Percentiles rank a stretch among this genome's conserved stretches.
phyloP scores from a whole-genome alignment of 64 coral and sea anemone species.

The Montipora foliosa region DNA sequence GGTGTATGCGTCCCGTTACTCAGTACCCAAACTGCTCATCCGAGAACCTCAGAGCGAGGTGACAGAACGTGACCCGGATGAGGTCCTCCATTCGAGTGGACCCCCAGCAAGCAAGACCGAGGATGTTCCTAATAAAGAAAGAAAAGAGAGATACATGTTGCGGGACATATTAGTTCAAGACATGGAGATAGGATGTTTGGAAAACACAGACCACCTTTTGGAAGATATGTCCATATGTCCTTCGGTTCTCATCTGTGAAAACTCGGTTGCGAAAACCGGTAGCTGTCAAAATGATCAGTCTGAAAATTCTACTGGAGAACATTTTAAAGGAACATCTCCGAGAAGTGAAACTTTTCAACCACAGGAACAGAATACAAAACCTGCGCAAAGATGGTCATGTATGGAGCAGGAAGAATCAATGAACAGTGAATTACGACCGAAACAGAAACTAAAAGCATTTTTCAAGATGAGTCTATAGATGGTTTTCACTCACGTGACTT shows the following conservation, averaged over 20 bases:
- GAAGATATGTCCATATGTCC: neutral
- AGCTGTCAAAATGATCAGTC: neutral
- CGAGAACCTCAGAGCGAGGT: neutral
- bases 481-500: neutral
- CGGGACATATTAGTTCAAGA: constrained; percentile 25
- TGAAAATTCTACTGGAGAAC: neutral
- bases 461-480: constrained; percentile 27
- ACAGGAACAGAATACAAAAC: neutral
- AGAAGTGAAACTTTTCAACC: neutral
- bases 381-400: neutral
- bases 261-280: too few relatives aligned
- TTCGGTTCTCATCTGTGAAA: neutral
- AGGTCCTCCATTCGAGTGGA: neutral
- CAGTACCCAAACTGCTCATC: neutral
- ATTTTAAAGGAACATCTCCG: neutral
- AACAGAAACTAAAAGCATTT: neutral
- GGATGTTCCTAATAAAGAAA: neutral
- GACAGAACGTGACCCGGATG: neutral
- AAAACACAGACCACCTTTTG: neutral
- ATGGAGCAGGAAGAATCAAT: neutral
- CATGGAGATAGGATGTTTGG: neutral
- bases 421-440: neutral
- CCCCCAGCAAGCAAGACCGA: neutral
- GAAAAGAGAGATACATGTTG: neutral
- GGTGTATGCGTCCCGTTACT: constrained; percentile 7